Evolutionary conservation across 2,113 vertebrate species (phyloP).

Genomic region (Galemys pyrenaicus): DNA sequence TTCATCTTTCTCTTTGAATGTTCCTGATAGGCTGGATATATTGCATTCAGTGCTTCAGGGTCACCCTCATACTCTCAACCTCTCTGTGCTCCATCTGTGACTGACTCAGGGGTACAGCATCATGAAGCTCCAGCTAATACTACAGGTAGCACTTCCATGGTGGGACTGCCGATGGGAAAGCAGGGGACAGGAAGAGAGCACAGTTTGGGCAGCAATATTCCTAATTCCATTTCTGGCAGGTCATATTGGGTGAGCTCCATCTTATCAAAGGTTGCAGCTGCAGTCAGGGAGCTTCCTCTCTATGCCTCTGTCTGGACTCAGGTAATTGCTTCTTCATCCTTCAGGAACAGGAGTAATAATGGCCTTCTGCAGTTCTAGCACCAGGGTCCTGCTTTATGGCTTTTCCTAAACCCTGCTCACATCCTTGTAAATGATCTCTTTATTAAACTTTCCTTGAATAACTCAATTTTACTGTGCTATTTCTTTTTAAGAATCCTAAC

Average conservation of each 20-base stretch:
- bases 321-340: not conserved
- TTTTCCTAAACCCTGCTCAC: not conserved
- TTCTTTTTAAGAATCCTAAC: not conserved
- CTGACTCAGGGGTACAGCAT: accelerated
- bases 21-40: too few relatives aligned
- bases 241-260: not conserved
- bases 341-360: not conserved
- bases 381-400: not conserved
- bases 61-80: accelerated
- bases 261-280: not conserved
- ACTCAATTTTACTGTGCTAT: not conserved
- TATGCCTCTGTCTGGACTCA: not conserved
- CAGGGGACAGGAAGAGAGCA: too few relatives aligned
- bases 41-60: not conserved
- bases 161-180: not conserved
- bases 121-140: too few relatives aligned
- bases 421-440: not conserved
- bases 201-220: not conserved
- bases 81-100: not conserved
- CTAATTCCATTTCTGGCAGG: not conserved
- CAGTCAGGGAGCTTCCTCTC: not conserved
- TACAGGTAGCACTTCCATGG: too few relatives aligned
- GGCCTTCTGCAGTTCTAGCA: not conserved
- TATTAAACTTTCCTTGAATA: not conserved
- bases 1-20: not conserved